Percentiles rank a stretch among this genome's conserved stretches.
Evolutionary conservation across 1,140 invertebrate species (phyloP).

Genomic region (Mesaphorura yosii): DNA sequence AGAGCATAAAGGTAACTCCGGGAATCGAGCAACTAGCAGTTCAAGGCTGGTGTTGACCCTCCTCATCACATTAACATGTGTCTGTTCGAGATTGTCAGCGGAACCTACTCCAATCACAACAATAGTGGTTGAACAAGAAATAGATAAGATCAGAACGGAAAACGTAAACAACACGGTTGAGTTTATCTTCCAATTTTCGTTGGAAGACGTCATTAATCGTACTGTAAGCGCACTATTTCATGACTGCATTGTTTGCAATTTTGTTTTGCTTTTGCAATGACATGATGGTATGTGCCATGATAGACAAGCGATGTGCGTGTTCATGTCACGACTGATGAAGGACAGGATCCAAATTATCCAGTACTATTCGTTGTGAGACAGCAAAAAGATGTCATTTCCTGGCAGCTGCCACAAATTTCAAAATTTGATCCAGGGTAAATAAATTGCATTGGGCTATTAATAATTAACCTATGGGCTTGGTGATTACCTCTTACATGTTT

Average conservation of each 20-base stretch:
- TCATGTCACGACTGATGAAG: constrained; percentile 38
- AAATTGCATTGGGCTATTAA: background rate
- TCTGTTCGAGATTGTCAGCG: too few species aligned
- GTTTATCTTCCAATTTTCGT: constrained; percentile 21
- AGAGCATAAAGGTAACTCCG: too few species aligned
- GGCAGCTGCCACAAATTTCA: constrained; percentile 49
- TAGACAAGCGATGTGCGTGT: constrained; percentile 22
- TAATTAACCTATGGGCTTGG: background rate
- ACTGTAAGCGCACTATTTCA: background rate
- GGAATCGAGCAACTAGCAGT: too few species aligned
- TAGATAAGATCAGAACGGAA: background rate
- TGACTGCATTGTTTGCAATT: background rate
- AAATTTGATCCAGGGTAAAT: constrained; percentile 16
- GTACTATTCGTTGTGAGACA: constrained; percentile 54
- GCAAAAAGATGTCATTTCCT: constrained; percentile 52
- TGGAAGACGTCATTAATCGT: constrained; percentile 5
- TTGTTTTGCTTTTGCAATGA: background rate
- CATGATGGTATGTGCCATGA: background rate
- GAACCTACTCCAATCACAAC: too few species aligned
- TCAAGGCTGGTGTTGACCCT: too few species aligned
- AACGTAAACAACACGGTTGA: constrained; percentile 17
- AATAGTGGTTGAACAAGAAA: background rate
- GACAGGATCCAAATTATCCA: constrained; percentile 44
- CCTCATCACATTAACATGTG: too few species aligned
- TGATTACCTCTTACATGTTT: background rate